phyloP scores from a whole-genome alignment of 2,888 invertebrate genomes.

The Cybosia mesomella region DNA sequence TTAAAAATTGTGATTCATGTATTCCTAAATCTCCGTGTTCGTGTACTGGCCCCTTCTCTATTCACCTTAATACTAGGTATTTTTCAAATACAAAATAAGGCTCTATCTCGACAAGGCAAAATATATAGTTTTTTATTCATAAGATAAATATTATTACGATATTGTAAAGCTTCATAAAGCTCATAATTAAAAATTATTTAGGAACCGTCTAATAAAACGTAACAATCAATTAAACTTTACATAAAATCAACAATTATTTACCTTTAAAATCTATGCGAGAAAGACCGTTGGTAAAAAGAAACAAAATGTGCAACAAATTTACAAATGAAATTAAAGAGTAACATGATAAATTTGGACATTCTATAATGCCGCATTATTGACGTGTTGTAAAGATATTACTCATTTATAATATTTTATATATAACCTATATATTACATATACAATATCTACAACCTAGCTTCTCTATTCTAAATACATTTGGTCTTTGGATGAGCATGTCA shows the following conservation, averaged over 20 bases:
- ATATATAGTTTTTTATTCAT: slow-evolving; percentile 53
- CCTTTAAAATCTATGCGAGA: slow-evolving; percentile 60
- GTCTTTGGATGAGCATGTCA: slow-evolving; percentile 86
- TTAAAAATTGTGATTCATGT: slow-evolving; percentile 49
- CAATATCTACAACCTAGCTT: slow-evolving; percentile 80
- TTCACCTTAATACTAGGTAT: slow-evolving; percentile 71
- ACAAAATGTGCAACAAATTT: slow-evolving; percentile 62
- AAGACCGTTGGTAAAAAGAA: slow-evolving; percentile 47
- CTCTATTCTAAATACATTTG: slow-evolving; percentile 83
- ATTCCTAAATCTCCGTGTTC: slow-evolving; percentile 51
- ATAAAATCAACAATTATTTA: slow-evolving; percentile 69
- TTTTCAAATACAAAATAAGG: slow-evolving; percentile 72
- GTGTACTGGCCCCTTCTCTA: slow-evolving; percentile 77
- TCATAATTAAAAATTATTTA: slow-evolving; percentile 63
- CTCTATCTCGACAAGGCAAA: slow-evolving; percentile 74
- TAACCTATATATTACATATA: slow-evolving; percentile 73
- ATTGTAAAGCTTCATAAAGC: slow-evolving; percentile 58
- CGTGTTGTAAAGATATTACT: slow-evolving; percentile 62
- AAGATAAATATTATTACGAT: slow-evolving; percentile 52
- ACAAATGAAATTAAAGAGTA: slow-evolving; percentile 51
- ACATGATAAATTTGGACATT: slow-evolving; percentile 60
- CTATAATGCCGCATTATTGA: slow-evolving; percentile 70
- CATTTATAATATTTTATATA: slow-evolving; percentile 61
- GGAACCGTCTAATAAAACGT: slow-evolving; percentile 72
- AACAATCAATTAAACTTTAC: slow-evolving; percentile 77